Conservation (phyloP, 2,888 invertebrate genomes). For the Euclidia mi region DNA sequence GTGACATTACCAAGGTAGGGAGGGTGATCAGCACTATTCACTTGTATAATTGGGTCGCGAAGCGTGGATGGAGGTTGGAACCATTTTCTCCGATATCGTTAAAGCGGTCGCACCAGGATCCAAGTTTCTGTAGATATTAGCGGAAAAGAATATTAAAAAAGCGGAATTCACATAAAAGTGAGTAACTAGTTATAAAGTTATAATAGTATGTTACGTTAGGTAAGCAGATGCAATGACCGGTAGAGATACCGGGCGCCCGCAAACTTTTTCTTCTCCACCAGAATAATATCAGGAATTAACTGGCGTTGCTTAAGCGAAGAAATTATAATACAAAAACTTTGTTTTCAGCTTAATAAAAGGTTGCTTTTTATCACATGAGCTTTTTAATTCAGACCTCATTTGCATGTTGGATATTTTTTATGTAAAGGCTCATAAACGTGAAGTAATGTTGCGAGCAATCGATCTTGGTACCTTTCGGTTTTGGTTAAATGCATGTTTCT, state of each 20-base stretch:
- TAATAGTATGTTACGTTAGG: slow-evolving; percentile 57
- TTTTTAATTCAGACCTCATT: slow-evolving; percentile 55
- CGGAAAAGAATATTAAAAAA: slow-evolving; percentile 18
- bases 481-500: too few species aligned
- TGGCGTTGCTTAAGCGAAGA: slow-evolving; percentile 64
- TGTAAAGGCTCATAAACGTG: too few species aligned
- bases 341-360: slow-evolving; percentile 70
- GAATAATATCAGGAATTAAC: slow-evolving; percentile 72
- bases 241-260: slow-evolving; percentile 55
- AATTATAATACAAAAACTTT: slow-evolving; percentile 72
- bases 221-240: slow-evolving; percentile 58
- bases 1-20: background rate
- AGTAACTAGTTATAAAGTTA: slow-evolving; percentile 56
- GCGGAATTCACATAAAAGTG: slow-evolving; percentile 39
- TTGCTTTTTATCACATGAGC: slow-evolving; percentile 52
- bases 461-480: too few species aligned
- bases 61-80: background rate
- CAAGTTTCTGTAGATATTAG: background rate
- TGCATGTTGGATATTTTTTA: too few species aligned
- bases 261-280: slow-evolving; percentile 65
- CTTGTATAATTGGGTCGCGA: slow-evolving; percentile 5
- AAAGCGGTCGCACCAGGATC: background rate
- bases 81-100: background rate
- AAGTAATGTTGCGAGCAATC: too few species aligned
- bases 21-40: background rate